Evolutionary conservation across 1,140 invertebrate genomes (phyloP).

Genomic region (Cydia fagiglandana): DNA sequence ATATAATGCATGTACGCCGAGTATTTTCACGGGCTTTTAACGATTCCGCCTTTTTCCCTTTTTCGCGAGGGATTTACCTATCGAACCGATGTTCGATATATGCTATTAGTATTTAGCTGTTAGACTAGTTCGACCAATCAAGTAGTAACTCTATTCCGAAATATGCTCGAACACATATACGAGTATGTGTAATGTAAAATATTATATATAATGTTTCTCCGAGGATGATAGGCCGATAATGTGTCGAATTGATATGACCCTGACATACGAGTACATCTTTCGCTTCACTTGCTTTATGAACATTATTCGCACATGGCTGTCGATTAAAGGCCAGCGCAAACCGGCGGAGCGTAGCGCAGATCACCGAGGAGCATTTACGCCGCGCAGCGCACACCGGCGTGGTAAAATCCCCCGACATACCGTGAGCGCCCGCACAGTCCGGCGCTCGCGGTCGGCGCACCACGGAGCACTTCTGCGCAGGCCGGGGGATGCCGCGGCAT

Average conservation of each 20-base stretch:
- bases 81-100: not conserved
- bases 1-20: not conserved
- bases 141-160: not conserved
- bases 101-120: not conserved
- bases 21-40: not conserved
- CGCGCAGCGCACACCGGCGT: no score
- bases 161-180: no score
- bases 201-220: no score
- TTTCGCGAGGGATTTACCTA: not conserved
- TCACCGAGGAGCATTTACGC: no score
- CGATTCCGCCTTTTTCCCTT: not conserved
- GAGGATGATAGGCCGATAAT: not conserved
- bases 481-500: no score
- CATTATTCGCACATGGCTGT: not conserved
- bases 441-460: no score
- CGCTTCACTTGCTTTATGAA: not conserved
- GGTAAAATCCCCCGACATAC: no score
- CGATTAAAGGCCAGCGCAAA: no score
- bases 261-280: not conserved
- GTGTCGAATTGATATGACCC: not conserved
- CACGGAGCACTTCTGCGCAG: no score
- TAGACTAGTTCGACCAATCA: conserved; percentile 1
- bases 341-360: no score
- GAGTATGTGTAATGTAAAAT: no score
- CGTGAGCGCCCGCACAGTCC: no score